Conservation (phyloP, 2,113 vertebrate species). For the Neodon shergylaensis region DNA sequence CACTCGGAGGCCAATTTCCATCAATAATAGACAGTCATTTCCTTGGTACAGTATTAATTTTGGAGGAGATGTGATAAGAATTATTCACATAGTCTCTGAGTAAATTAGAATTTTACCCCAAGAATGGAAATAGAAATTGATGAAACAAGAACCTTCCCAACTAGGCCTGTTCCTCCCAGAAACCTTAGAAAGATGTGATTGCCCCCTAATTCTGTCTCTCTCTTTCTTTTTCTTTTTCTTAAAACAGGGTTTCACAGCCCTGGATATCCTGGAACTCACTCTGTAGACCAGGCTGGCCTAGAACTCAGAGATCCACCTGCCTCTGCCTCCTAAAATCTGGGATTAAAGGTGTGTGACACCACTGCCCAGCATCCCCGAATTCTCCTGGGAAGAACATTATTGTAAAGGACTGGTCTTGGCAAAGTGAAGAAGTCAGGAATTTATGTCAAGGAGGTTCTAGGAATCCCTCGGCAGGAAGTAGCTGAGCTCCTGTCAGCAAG, state of each 20-base stretch:
- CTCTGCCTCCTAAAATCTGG: not conserved
- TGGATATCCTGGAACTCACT: not conserved
- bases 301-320: not conserved
- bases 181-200: not conserved
- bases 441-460: not conserved
- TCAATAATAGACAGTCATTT: not conserved
- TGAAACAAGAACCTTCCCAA: not conserved
- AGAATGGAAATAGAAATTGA: not conserved
- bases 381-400: not conserved
- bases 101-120: constrained; percentile 20
- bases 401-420: not conserved
- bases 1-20: not conserved
- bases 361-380: rapidly evolving
- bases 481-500: not conserved
- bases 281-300: not conserved
- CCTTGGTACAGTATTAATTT: constrained; percentile 13
- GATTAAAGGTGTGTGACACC: rapidly evolving
- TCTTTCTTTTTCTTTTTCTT: not conserved
- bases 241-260: not conserved
- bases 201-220: not conserved
- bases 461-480: not conserved
- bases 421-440: not conserved
- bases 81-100: not conserved
- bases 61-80: not conserved
- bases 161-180: not conserved